These are phyloP conservation scores for Drosophila monieri DNA, from an alignment of 2,888 invertebrate species.

Conservation along the genomic window DNA sequence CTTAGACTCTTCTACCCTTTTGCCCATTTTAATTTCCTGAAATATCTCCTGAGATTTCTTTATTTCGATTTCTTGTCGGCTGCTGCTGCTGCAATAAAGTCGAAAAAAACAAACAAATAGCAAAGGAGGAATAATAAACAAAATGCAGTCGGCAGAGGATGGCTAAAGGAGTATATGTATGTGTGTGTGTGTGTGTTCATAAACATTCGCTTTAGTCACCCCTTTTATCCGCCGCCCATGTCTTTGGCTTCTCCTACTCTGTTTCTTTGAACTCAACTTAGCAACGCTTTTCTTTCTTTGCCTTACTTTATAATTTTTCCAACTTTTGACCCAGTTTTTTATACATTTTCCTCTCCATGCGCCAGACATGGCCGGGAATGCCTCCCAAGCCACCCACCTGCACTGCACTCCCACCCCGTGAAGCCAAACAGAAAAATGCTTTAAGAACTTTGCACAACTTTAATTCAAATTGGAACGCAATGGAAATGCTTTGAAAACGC, in stretches of 20 bases:
- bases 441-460: conserved; percentile 34
- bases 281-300: conserved; percentile 67
- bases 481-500: conserved; percentile 47
- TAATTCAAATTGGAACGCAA: conserved; percentile 34
- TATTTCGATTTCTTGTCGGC: conserved; percentile 45
- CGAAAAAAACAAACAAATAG: conserved; percentile 69
- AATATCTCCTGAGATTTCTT: conserved; percentile 41
- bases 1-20: conserved; percentile 11
- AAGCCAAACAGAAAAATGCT: conserved; percentile 7
- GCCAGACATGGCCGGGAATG: conserved; percentile 48
- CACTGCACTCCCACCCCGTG: conserved; percentile 1
- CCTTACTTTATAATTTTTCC: conserved; percentile 76
- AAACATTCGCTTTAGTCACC: conserved; percentile 54
- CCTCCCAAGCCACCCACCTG: conserved; percentile 31
- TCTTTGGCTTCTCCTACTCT: conserved; percentile 49
- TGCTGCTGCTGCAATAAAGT: conserved; percentile 58
- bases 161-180: conserved; percentile 3
- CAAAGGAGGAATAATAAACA: conserved; percentile 35
- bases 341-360: conserved; percentile 31
- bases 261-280: conserved; percentile 57
- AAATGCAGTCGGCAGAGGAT: conserved; percentile 2
- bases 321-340: conserved; percentile 75
- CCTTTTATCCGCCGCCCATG: conserved; percentile 10
- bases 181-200: conserved; percentile 34
- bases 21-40: conserved; percentile 41